Conservation (phyloP, 2,113 vertebrate genomes). For the Ptychochromis oligacanthus region DNA sequence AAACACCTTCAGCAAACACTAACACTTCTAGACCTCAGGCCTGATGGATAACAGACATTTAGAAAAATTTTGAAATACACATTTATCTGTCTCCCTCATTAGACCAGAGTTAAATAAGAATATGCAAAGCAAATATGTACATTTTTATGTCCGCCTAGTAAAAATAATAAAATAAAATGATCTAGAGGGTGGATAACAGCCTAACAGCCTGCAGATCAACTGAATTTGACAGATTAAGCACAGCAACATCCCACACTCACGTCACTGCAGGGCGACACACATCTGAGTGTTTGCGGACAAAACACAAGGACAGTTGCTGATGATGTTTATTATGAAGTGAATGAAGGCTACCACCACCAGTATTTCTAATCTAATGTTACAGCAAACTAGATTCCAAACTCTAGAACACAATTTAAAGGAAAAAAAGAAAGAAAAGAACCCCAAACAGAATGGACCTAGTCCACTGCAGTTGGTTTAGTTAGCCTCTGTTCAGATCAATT, state of each 20-base stretch:
- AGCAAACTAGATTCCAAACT: not conserved
- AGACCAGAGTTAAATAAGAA: too few relatives aligned
- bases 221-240: not conserved
- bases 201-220: not conserved
- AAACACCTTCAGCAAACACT: conserved; percentile 7
- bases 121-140: too few relatives aligned
- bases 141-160: too few relatives aligned
- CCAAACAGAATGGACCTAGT: not conserved
- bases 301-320: conserved; percentile 13
- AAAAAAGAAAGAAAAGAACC: too few relatives aligned
- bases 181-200: not conserved
- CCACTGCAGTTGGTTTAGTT: not conserved
- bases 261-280: not conserved
- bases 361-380: not conserved
- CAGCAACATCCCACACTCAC: not conserved
- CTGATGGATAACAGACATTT: not conserved
- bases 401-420: not conserved
- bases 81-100: too few relatives aligned
- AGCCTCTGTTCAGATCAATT: too few relatives aligned
- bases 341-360: not conserved
- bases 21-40: not conserved
- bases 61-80: not conserved
- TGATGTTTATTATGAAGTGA: not conserved
- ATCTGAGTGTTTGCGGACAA: conserved; percentile 25
- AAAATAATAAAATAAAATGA: too few relatives aligned